Evolutionary conservation across 2,113 vertebrate species (phyloP).

Genomic region (Gulo gulo): DNA sequence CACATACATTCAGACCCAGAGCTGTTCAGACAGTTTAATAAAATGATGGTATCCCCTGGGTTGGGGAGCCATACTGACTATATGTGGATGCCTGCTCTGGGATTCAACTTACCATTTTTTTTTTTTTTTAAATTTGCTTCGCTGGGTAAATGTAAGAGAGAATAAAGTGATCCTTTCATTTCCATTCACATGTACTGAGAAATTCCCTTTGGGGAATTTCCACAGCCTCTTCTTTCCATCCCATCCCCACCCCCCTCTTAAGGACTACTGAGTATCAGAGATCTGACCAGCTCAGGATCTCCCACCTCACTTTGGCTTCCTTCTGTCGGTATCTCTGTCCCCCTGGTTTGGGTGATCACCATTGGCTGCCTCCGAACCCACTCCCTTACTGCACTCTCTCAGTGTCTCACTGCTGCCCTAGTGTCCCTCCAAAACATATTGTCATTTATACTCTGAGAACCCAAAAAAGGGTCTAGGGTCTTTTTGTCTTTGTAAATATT

Average conservation of each 20-base stretch:
- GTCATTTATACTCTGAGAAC: background rate
- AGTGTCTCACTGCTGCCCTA: too few species aligned
- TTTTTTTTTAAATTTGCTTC: background rate
- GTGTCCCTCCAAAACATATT: background rate
- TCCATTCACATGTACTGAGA: background rate
- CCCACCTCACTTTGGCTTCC: background rate
- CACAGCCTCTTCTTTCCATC: background rate
- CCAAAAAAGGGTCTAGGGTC: background rate
- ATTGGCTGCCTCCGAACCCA: background rate
- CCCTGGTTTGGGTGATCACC: background rate
- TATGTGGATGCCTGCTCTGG: background rate
- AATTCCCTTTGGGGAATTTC: background rate
- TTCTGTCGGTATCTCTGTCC: background rate
- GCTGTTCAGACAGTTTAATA: background rate
- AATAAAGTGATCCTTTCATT: background rate
- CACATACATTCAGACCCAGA: background rate
- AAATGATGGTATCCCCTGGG: background rate
- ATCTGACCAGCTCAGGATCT: background rate
- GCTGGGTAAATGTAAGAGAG: background rate
- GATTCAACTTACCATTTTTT: background rate
- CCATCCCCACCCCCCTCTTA: fast-evolving
- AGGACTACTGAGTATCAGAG: background rate
- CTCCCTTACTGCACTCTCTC: background rate
- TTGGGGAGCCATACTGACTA: background rate
- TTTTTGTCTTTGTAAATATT: background rate